These are phyloP conservation scores for Euura lappo DNA, from an alignment of 1,140 invertebrate species.

Conservation along the genomic window DNA sequence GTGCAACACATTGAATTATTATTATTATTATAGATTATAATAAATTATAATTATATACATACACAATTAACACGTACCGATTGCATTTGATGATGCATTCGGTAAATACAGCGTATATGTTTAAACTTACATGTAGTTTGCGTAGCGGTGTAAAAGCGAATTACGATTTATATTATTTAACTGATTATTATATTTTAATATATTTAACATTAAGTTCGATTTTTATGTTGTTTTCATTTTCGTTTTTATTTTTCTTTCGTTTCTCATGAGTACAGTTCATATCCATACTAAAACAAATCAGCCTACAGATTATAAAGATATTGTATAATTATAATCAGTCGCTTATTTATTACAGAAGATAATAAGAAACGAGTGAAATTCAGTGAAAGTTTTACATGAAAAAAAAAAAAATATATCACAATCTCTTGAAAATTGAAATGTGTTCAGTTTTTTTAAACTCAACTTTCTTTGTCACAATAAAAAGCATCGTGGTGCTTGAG, in stretches of 20 bases:
- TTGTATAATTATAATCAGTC: not conserved
- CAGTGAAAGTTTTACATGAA: not conserved
- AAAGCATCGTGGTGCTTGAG: too few relatives aligned
- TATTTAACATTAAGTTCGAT: not conserved
- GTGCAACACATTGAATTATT: slow-evolving; percentile 36
- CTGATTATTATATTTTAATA: not conserved
- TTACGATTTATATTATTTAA: slow-evolving; percentile 39
- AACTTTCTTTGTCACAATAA: not conserved
- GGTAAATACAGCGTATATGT: slow-evolving; percentile 55
- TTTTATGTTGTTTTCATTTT: slow-evolving; percentile 21
- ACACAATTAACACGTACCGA: slow-evolving; percentile 47
- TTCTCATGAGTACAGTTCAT: slow-evolving; percentile 8
- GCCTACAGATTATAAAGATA: not conserved
- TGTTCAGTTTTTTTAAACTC: not conserved
- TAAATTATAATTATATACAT: slow-evolving; percentile 43
- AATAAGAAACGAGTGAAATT: not conserved
- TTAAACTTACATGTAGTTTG: slow-evolving; percentile 59
- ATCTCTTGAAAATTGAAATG: not conserved
- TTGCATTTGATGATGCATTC: slow-evolving; percentile 47
- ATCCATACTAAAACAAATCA: not conserved
- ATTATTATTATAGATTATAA: slow-evolving; percentile 41
- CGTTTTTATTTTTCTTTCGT: slow-evolving; percentile 1
- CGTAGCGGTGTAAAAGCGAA: slow-evolving; percentile 39
- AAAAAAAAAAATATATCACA: not conserved
- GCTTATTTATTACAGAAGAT: not conserved